Evolutionary conservation across 1,140 invertebrate genomes (phyloP).

Genomic region (Armadillidium nasatum): DNA sequence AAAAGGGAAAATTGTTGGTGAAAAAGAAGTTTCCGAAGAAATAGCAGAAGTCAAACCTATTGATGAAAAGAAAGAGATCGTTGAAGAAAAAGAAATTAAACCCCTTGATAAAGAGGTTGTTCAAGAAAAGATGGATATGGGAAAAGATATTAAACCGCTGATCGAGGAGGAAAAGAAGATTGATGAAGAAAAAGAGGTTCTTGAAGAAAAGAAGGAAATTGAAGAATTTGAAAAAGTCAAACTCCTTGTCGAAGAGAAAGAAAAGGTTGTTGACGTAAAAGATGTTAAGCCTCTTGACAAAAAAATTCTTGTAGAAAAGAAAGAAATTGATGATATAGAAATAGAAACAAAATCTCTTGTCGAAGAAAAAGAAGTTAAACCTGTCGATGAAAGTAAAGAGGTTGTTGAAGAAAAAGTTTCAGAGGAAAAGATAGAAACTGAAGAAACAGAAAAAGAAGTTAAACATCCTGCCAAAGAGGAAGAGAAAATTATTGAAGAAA

Average conservation of each 20-base stretch:
- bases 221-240: conserved; percentile 35
- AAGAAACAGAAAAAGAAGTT: neutral
- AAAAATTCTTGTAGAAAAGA: neutral
- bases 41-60: neutral
- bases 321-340: neutral
- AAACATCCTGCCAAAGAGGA: neutral
- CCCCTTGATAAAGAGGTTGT: neutral
- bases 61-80: neutral
- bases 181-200: neutral
- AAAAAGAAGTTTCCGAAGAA: neutral
- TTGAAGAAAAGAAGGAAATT: conserved; percentile 16
- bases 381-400: neutral
- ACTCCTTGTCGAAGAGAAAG: conserved; percentile 43
- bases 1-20: neutral
- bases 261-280: conserved; percentile 48
- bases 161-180: conserved; percentile 41
- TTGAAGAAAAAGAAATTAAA: neutral
- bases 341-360: neutral
- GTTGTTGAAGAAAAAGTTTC: neutral
- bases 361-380: too few species aligned
- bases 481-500: neutral
- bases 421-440: neutral
- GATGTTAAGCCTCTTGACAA: neutral
- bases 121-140: neutral
- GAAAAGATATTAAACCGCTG: conserved; percentile 35